phyloP scores from a whole-genome alignment of 2,888 invertebrate species.

The Pristionchus entomophagus region DNA sequence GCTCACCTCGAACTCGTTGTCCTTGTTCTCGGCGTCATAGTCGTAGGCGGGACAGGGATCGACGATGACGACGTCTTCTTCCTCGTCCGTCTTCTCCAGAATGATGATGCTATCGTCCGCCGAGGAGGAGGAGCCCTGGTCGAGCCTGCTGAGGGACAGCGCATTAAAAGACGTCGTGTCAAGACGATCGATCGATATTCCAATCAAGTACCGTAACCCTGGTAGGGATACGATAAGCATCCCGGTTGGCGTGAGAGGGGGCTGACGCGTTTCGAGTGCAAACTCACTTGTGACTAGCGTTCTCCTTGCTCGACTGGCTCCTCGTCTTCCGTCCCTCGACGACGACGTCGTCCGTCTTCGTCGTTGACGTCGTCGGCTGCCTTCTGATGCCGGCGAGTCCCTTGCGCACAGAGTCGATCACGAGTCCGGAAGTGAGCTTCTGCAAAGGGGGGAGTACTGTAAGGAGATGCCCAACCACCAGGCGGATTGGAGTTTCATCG shows the following conservation, averaged over 20 bases:
- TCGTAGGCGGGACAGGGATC: slow-evolving; percentile 74
- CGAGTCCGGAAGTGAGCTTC: slow-evolving; percentile 11
- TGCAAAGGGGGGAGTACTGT: neutral
- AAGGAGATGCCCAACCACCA: too few relatives aligned
- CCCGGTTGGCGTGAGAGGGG: too few relatives aligned
- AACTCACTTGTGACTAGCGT: slow-evolving; percentile 9
- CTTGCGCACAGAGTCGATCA: slow-evolving; percentile 20
- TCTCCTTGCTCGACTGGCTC: neutral
- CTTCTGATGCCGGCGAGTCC: neutral
- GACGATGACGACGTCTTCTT: neutral
- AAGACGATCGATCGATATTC: neutral
- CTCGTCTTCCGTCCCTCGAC: neutral
- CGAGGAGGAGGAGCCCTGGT: neutral
- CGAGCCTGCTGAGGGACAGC: neutral
- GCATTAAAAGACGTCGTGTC: neutral
- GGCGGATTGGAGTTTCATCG: neutral
- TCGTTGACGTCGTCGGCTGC: too few relatives aligned
- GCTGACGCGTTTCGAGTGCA: neutral
- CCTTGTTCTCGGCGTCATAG: slow-evolving; percentile 87
- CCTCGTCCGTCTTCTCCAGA: neutral
- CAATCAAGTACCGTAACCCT: neutral
- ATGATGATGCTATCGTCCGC: neutral
- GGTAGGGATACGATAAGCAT: too few relatives aligned
- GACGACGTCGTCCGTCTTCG: neutral
- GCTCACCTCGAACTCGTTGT: slow-evolving; percentile 89